Conservation (phyloP, 2,888 invertebrate species). For the Coenonympha glycerion region DNA sequence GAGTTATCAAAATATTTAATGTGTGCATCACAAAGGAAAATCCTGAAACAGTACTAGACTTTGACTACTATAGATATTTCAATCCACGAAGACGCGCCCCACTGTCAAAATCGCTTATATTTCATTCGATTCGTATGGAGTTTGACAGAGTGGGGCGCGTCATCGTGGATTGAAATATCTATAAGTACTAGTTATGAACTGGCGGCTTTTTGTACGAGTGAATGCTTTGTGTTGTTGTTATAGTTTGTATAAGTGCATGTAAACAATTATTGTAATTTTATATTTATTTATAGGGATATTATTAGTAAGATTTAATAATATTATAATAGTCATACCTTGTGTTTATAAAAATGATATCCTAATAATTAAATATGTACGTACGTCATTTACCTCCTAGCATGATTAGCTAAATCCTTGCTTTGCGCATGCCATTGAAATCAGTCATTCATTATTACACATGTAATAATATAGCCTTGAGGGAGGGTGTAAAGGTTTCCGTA, state of each 20-base stretch:
- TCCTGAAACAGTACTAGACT: not conserved
- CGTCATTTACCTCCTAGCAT: constrained; percentile 33
- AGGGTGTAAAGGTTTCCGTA: constrained; percentile 25
- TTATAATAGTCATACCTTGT: not conserved
- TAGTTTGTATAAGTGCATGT: constrained; percentile 2
- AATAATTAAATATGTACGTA: constrained; percentile 13
- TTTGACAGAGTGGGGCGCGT: no score
- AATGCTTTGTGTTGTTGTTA: constrained; percentile 2
- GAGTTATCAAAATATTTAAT: no score
- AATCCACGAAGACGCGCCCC: no score
- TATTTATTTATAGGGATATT: constrained; percentile 1
- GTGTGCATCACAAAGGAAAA: not conserved
- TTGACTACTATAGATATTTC: no score
- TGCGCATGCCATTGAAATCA: constrained; percentile 50
- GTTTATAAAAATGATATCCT: not conserved
- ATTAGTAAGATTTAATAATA: not conserved
- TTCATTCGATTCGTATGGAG: no score
- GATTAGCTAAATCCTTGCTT: constrained; percentile 21
- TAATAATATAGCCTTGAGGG: constrained; percentile 2
- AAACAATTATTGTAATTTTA: not conserved
- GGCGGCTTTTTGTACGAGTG: not conserved
- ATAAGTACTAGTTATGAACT: no score
- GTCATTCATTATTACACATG: constrained; percentile 46
- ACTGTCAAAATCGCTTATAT: no score
- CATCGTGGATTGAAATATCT: no score